Evolutionary conservation across 2,888 invertebrate species (phyloP).

Genomic region (Coenonympha arcania): DNA sequence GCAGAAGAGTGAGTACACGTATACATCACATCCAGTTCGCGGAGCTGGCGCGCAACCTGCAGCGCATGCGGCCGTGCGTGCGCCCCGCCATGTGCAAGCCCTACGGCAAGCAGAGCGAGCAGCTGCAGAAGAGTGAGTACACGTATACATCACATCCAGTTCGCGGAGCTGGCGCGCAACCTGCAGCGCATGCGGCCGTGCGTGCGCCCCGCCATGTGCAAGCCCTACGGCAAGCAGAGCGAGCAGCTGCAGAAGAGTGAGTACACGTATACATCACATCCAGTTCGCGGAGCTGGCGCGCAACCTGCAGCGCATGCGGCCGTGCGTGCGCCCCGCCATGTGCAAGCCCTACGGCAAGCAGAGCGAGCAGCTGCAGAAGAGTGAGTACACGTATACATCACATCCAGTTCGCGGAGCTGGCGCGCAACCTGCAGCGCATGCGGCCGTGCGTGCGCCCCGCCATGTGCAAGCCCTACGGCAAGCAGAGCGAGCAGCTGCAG

Average conservation of each 20-base stretch:
- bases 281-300: conserved; percentile 89
- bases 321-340: conserved; percentile 90
- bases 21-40: too few relatives aligned
- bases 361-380: conserved; percentile 88
- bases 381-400: too few relatives aligned
- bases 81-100: conserved; percentile 93
- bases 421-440: conserved; percentile 91
- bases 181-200: conserved; percentile 92
- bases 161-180: conserved; percentile 89
- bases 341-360: conserved; percentile 93
- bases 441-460: conserved; percentile 90
- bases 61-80: conserved; percentile 90
- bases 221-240: conserved; percentile 91
- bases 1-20: conserved; percentile 84
- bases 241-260: conserved; percentile 88
- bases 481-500: conserved; percentile 88
- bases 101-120: conserved; percentile 91
- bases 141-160: too few relatives aligned
- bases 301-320: conserved; percentile 91
- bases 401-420: conserved; percentile 87
- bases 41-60: conserved; percentile 90
- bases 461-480: conserved; percentile 93
- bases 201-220: conserved; percentile 91
- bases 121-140: conserved; percentile 84
- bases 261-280: too few relatives aligned